Base-by-base conservation (phyloP, 2,888 invertebrate species). In the Calameuta pallipes region DNA sequence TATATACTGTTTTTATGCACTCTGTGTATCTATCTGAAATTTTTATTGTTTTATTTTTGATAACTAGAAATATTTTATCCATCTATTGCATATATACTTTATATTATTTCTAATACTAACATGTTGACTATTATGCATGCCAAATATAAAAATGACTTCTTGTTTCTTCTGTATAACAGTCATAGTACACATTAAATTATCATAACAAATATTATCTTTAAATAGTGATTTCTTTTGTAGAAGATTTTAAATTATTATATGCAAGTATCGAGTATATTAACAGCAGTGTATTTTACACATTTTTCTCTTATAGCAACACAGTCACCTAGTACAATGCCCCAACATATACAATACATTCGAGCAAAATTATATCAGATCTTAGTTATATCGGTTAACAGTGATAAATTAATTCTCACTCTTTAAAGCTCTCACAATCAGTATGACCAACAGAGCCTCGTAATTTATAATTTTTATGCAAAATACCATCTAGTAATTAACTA, bases 341-440 rank as follows among this genome's bases (percentile, higher is more conserved):
- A 2, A 56, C 23, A 56, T 15, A 23, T 56, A 56, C 23, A 56
- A 56, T 23, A 9, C 23, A 23, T 9, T 56, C 23, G 41, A 56
- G 56, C 23, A 56, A 9, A 23, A 56, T 23, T 23, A 4, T 56
- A 23, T 23, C 23, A 23, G 23, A 9, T 56, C 0, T 9, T 56
- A 56, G 9, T 56, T 56, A 23, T 9, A 56, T 56, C 23, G 23
- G 56, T 56, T 23, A 23, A 56, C 23, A 23, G 56, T 9, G 89
- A 83, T 85, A 85, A 86, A 85, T 80, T 79, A 83, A 82, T 88
- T 89, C 9, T 56, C 23, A 56, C 9, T 9, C 23, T 56, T 56
- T 56, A 56, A 56, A 56, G 56, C 56, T 23, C 88, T 85, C 23
- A 23, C 56, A 15, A 56, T 23, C 56, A 56, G 56, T 56, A 56